These are phyloP conservation scores for Globodera rostochiensis DNA, from an alignment of 1,140 invertebrate genomes.

Conservation along the genomic window DNA sequence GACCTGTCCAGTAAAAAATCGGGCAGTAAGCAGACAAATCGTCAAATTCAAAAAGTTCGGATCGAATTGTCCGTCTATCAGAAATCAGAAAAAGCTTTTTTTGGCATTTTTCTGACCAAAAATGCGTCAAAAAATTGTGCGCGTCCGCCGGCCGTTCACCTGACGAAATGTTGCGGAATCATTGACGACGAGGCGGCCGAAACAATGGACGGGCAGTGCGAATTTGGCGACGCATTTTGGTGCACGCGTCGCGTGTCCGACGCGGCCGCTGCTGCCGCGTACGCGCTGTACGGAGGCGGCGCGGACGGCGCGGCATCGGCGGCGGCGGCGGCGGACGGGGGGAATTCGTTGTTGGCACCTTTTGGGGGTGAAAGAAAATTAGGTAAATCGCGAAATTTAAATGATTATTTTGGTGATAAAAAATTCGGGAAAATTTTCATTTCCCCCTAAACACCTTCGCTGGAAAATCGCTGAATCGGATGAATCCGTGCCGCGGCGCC, in stretches of 20 bases:
- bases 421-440: not conserved
- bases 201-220: conserved; percentile 10
- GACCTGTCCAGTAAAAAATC: not conserved
- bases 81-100: too few species aligned
- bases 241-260: conserved; percentile 5
- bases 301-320: conserved; percentile 7
- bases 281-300: conserved; percentile 13
- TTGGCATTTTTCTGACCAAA: too few species aligned
- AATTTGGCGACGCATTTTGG: conserved; percentile 19
- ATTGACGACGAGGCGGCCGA: conserved; percentile 17
- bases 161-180: not conserved
- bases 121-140: too few species aligned
- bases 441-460: conserved; percentile 43
- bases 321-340: conserved; percentile 4
- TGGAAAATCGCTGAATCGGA: conserved; percentile 52
- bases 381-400: too few species aligned
- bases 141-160: not conserved
- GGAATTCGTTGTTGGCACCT: conserved; percentile 27
- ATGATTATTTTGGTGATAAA: not conserved
- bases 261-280: not conserved
- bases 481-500: conserved; percentile 42
- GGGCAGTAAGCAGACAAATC: not conserved
- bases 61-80: not conserved
- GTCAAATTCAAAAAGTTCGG: not conserved
- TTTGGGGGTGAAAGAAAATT: not conserved